Conservation (phyloP, 2,888 invertebrate genomes). For the Phorcus lineatus region DNA sequence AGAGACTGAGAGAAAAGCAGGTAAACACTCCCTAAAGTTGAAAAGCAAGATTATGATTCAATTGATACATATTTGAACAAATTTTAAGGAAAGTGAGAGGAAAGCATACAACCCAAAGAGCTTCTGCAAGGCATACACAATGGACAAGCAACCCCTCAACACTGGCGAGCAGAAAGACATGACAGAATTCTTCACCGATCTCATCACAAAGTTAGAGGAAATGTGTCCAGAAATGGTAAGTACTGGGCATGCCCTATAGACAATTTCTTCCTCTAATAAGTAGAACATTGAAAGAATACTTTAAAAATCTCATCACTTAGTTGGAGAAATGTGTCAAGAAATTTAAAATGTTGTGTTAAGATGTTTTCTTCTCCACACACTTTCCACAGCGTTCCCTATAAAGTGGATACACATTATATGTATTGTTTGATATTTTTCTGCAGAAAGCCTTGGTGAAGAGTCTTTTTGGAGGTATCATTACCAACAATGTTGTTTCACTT, state of each 20-base stretch:
- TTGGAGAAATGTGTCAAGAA: neutral
- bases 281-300: neutral
- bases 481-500: conserved; percentile 95
- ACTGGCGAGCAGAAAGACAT: conserved; percentile 98
- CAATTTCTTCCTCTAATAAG: neutral
- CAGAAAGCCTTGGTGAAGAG: conserved; percentile 90
- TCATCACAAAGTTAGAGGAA: conserved; percentile 95
- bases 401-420: neutral
- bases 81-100: conserved; percentile 88
- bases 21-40: neutral
- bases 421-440: conserved; percentile 41
- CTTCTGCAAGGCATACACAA: conserved; percentile 96
- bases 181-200: conserved; percentile 98
- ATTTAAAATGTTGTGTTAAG: neutral
- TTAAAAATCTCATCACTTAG: neutral
- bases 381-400: neutral
- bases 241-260: neutral
- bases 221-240: conserved; percentile 86
- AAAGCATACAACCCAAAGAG: conserved; percentile 96
- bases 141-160: conserved; percentile 96
- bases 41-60: neutral
- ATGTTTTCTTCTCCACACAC: neutral
- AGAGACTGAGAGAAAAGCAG: neutral
- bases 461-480: conserved; percentile 93
- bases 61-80: too few relatives aligned